Evolutionary conservation across 2,113 vertebrate species (phyloP), one percentile per base, ranked within the genome.

Genomic region (Cynoglossus semilaevis): DNA sequence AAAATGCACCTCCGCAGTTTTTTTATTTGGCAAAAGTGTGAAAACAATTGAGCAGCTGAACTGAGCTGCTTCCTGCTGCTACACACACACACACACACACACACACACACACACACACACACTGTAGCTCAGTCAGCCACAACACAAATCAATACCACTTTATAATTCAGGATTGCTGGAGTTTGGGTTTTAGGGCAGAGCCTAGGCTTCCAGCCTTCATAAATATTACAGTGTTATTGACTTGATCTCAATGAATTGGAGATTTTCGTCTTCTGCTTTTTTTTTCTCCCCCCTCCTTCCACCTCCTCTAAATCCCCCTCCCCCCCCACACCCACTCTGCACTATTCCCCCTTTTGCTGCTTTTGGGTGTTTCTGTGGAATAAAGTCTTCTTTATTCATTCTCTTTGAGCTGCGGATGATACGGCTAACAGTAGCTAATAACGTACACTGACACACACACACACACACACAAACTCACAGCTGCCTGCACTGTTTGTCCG

Each of bases 161-260:
- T 91, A 91, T 91, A 91, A 91, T 91, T 91, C 90, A 91, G 89
- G 88, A 90, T 91, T 85, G 88, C 86, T 79, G 88, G 85, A 90
- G 89, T 91, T 90, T 88, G 87, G 88, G 87, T 90, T 90, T 90
- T 91, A 90, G 89, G 88, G 86, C 88, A 80, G 22, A 29, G 87
- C 74, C 90, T 80, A n/a, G 78, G 84, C 89, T 89, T 90, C 86
- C 90, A 90, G 87, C 83, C 86, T 88, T 91, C 87, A 90, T 92
- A 89, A 92, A 92, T 92, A 90, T 91, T 92, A 89, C 86, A 92
- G 86, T 87, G 82, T 84, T 91, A 92, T 92, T 91, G 90, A 91
- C 90, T 85, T 81, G 85, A 87, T 89, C 85, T 88, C 85, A 88
- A 90, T 90, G 88, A 90, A 90, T 90, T 90, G 85, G 87, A 90